Percentiles rank a stretch among this genome's conserved stretches.
Conservation (phyloP, 2,797 vertebrate species). For the Podargus strigoides region DNA sequence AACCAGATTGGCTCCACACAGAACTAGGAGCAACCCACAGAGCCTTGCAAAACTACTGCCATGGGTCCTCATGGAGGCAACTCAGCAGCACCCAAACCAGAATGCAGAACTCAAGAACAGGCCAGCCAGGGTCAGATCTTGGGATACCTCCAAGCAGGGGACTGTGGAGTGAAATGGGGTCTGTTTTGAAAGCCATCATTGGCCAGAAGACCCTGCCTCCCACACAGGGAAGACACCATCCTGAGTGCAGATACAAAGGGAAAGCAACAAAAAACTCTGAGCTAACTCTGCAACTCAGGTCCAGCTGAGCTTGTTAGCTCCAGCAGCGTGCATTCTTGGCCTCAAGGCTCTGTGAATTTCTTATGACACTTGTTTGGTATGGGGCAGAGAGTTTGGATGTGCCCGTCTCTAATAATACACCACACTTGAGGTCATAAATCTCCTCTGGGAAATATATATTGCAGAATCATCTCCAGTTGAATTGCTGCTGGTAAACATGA, state of each 20-base stretch:
- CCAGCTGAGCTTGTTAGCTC: background rate
- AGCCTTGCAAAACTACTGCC: background rate
- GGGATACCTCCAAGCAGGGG: background rate
- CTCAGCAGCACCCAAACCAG: background rate
- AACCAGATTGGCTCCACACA: background rate
- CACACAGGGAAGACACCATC: background rate
- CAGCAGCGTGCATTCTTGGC: background rate
- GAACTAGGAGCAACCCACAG: background rate
- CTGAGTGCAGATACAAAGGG: accelerated
- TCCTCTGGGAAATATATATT: accelerated
- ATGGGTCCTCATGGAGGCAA: accelerated
- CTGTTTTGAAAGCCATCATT: background rate
- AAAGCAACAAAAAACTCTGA: background rate
- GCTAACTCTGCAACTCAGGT: background rate
- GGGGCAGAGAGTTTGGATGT: background rate
- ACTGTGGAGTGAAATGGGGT: background rate
- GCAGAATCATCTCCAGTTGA: background rate
- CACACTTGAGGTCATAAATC: background rate
- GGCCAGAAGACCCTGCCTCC: background rate
- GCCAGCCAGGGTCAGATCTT: background rate
- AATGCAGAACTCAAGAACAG: background rate
- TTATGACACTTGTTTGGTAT: background rate
- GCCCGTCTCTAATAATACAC: background rate
- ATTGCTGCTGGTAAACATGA: background rate
- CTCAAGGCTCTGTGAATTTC: background rate